phyloP scores from a whole-genome alignment of 2,888 invertebrate genomes.

The Cantharis flavilabris region DNA sequence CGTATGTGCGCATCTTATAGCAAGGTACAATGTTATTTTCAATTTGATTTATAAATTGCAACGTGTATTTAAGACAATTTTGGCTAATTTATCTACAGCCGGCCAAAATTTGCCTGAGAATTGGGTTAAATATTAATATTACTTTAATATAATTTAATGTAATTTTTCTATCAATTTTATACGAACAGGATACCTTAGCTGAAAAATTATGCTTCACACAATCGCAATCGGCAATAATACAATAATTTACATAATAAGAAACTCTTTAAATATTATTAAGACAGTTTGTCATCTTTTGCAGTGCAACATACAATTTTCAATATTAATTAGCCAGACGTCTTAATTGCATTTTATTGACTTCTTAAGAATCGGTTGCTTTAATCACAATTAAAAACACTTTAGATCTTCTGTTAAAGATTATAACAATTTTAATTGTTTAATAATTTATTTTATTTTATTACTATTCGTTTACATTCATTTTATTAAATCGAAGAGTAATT shows the following conservation, averaged over 20 bases:
- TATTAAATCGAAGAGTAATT: too few species aligned
- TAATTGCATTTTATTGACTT: background rate
- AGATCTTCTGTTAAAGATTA: background rate
- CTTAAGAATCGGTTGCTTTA: background rate
- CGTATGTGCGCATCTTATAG: background rate
- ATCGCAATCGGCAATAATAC: background rate
- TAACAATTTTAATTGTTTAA: background rate
- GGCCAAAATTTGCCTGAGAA: conserved; percentile 15
- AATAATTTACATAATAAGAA: background rate
- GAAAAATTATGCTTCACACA: background rate
- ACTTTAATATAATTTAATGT: background rate
- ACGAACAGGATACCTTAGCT: background rate
- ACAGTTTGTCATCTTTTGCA: background rate
- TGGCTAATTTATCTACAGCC: conserved; percentile 13
- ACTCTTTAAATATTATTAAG: background rate
- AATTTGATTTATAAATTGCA: conserved; percentile 12
- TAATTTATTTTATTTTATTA: too few species aligned
- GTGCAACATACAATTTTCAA: background rate
- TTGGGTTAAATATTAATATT: conserved; percentile 7
- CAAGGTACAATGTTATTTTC: conserved; percentile 8
- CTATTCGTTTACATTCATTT: too few species aligned
- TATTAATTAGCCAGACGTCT: background rate
- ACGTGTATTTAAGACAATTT: conserved; percentile 20
- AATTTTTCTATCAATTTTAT: background rate
- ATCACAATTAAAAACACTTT: background rate